phyloP scores from a whole-genome alignment of 2,113 vertebrate species.

The Reinhardtius hippoglossoides region DNA sequence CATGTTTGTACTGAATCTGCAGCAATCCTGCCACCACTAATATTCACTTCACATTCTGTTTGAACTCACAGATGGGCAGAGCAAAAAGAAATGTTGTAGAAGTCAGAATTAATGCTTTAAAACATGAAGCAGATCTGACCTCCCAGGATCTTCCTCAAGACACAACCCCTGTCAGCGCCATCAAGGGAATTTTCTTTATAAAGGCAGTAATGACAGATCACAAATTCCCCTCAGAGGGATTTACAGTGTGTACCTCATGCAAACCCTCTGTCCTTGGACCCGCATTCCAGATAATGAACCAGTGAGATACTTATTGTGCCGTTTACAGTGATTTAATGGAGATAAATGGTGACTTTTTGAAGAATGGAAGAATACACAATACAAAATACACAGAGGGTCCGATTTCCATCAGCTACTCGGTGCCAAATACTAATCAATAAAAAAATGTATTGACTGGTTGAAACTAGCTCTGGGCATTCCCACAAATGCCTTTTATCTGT shows the following conservation, averaged over 20 bases:
- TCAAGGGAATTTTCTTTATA: background rate
- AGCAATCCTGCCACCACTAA: background rate
- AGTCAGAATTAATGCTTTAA: background rate
- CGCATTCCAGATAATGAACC: background rate
- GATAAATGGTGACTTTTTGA: background rate
- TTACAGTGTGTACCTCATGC: background rate
- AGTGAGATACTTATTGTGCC: background rate
- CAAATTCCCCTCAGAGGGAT: too few relatives aligned
- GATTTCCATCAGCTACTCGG: background rate
- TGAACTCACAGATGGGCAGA: background rate
- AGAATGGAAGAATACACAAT: background rate
- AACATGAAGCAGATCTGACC: background rate
- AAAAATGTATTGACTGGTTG: background rate
- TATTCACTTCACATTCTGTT: background rate
- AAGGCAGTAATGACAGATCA: too few relatives aligned
- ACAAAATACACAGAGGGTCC: background rate
- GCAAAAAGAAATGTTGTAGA: background rate
- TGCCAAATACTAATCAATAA: slow-evolving; percentile 4
- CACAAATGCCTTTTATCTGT: background rate
- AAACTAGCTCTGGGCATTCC: background rate
- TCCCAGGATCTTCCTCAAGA: background rate
- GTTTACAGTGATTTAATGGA: background rate
- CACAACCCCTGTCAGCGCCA: background rate
- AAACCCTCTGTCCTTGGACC: background rate
- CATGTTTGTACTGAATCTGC: background rate